phyloP scores from a whole-genome alignment of 1,140 invertebrate species.

The Hesperophylax magnus region DNA sequence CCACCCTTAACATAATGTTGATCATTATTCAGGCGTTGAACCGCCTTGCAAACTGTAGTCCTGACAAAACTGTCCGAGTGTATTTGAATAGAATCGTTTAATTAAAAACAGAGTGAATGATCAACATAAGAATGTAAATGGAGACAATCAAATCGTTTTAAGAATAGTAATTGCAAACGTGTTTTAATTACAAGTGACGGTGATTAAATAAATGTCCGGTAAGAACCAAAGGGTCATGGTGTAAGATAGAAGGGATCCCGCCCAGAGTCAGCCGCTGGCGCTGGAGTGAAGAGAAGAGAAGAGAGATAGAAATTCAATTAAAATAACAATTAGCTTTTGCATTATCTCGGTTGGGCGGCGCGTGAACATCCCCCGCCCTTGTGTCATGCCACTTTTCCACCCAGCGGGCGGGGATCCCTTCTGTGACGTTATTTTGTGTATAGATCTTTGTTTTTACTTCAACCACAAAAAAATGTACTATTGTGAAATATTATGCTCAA shows the following conservation, averaged over 20 bases:
- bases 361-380: slow-evolving; percentile 24
- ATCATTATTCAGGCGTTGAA: too few relatives aligned
- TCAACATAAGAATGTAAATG: not conserved
- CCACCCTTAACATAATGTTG: too few relatives aligned
- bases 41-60: too few relatives aligned
- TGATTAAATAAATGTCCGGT: slow-evolving; percentile 18
- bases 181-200: slow-evolving; percentile 23
- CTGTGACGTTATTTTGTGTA: not conserved
- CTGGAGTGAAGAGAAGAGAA: slow-evolving; percentile 5
- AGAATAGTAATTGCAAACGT: not conserved
- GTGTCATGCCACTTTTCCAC: not conserved
- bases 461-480: too few relatives aligned
- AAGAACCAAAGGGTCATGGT: not conserved
- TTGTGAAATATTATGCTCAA: too few relatives aligned
- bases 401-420: slow-evolving; percentile 1
- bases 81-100: not conserved
- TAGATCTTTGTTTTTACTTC: not conserved
- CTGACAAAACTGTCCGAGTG: too few relatives aligned
- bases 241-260: not conserved
- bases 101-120: not conserved
- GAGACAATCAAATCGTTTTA: slow-evolving; percentile 5
- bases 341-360: slow-evolving; percentile 47
- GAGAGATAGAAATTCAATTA: slow-evolving; percentile 56
- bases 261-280: not conserved
- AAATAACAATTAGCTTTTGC: slow-evolving; percentile 55